Conservation (phyloP, 2,888 invertebrate species). For the Watsonalla cultraria region DNA sequence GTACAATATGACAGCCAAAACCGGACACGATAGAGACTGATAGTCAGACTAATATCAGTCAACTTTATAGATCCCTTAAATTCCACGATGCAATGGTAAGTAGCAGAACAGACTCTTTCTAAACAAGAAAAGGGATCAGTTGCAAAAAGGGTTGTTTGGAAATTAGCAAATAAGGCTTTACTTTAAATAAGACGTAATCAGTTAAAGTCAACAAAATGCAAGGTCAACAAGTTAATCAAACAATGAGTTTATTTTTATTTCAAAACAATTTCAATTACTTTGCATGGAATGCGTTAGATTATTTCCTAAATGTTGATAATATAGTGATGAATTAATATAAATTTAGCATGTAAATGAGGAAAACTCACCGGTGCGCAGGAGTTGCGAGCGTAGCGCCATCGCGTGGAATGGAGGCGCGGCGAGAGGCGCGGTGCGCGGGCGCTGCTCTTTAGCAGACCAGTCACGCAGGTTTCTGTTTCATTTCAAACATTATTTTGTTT, state of each 20-base stretch:
- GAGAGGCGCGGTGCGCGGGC: slow-evolving; percentile 17
- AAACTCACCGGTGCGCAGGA: slow-evolving; percentile 66
- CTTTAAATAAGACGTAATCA: too few species aligned
- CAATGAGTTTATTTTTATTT: neutral
- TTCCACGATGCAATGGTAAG: too few species aligned
- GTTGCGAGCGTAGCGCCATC: slow-evolving; percentile 66
- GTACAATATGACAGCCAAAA: neutral
- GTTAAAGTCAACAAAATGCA: neutral
- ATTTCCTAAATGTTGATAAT: too few species aligned
- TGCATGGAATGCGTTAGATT: too few species aligned
- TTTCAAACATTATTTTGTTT: slow-evolving; percentile 29
- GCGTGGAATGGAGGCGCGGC: slow-evolving; percentile 60
- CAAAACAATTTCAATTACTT: neutral
- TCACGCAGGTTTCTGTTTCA: slow-evolving; percentile 56
- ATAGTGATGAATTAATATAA: too few species aligned
- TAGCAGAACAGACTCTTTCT: too few species aligned
- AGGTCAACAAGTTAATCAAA: slow-evolving; percentile 2
- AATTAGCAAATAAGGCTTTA: neutral
- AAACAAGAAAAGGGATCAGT: too few species aligned
- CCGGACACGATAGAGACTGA: neutral
- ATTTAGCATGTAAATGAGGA: neutral
- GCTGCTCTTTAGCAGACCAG: slow-evolving; percentile 46
- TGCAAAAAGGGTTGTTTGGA: too few species aligned
- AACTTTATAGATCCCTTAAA: too few species aligned
- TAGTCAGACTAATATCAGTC: too few species aligned